phyloP scores from a whole-genome alignment of 2,888 invertebrate species.

The Perdita meconis region DNA sequence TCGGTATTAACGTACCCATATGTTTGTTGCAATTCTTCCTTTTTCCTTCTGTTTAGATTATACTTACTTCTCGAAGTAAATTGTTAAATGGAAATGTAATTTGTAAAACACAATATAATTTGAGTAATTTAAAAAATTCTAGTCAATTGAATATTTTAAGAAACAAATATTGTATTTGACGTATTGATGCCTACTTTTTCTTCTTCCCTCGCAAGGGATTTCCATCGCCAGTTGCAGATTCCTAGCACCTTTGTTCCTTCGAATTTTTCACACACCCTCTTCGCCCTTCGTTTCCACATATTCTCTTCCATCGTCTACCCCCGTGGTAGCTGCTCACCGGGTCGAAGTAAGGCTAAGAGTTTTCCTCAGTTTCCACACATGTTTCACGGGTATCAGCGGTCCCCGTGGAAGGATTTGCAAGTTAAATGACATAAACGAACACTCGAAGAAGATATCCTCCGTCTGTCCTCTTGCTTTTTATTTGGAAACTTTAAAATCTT shows the following conservation, averaged over 20 bases:
- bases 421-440: slow-evolving; percentile 80
- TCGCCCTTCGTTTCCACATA: slow-evolving; percentile 39
- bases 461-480: slow-evolving; percentile 50
- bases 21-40: slow-evolving; percentile 4
- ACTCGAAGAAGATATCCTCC: slow-evolving; percentile 65
- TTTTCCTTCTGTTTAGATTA: slow-evolving; percentile 1
- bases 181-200: slow-evolving; percentile 42
- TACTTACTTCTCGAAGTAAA: too few relatives aligned
- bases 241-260: slow-evolving; percentile 70
- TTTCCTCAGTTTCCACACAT: slow-evolving; percentile 76
- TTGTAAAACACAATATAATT: too few relatives aligned
- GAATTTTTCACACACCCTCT: slow-evolving; percentile 76
- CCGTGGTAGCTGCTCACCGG: slow-evolving; percentile 48
- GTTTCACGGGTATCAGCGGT: slow-evolving; percentile 72
- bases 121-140: too few relatives aligned
- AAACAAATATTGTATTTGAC: slow-evolving; percentile 54
- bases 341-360: slow-evolving; percentile 56
- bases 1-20: slow-evolving; percentile 27
- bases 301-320: slow-evolving; percentile 22
- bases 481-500: slow-evolving; percentile 35
- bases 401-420: slow-evolving; percentile 79
- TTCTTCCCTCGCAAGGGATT: slow-evolving; percentile 51
- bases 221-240: slow-evolving; percentile 55
- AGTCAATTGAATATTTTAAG: slow-evolving; percentile 27
- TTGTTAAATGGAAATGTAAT: too few relatives aligned